Conservation (phyloP, 2,888 invertebrate species). For the Prosopocoilus inquinatus region DNA sequence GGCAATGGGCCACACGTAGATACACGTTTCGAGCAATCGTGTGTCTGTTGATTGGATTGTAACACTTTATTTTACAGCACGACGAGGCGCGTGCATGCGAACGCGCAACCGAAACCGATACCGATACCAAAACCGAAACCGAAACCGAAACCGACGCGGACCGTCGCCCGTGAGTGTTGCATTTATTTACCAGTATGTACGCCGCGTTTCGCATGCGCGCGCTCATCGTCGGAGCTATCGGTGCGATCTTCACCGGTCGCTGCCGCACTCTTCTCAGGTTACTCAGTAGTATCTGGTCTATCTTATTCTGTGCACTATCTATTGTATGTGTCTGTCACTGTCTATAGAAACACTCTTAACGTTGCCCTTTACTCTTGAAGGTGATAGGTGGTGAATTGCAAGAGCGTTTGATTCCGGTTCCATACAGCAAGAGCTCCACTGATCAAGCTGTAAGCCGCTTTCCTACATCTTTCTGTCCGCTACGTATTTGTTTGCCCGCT, state of each 20-base stretch:
- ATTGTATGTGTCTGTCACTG: constrained; percentile 54
- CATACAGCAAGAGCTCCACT: constrained; percentile 99
- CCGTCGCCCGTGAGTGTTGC: not conserved
- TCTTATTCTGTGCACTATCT: constrained; percentile 51
- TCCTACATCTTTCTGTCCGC: constrained; percentile 57
- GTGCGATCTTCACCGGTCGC: constrained; percentile 6
- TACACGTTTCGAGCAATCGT: constrained; percentile 53
- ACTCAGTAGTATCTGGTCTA: constrained; percentile 56
- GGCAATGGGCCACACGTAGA: constrained; percentile 47
- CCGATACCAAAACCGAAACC: no score
- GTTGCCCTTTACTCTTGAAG: constrained; percentile 92
- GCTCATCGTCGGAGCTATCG: constrained; percentile 16
- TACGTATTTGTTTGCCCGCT: constrained; percentile 51
- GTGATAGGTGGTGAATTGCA: constrained; percentile 99
- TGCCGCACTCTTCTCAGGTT: constrained; percentile 35
- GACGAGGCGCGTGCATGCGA: constrained; percentile 35
- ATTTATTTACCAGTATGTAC: not conserved
- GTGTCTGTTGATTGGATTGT: constrained; percentile 48
- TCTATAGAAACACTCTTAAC: constrained; percentile 68
- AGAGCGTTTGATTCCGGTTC: constrained; percentile 99
- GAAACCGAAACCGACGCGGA: not conserved
- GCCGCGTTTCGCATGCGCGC: constrained; percentile 20
- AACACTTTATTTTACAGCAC: constrained; percentile 41
- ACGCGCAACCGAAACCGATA: not conserved
- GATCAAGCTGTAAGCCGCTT: constrained; percentile 99